Conservation (phyloP, 2,113 vertebrate genomes). For the Leptobrachium leishanense region DNA sequence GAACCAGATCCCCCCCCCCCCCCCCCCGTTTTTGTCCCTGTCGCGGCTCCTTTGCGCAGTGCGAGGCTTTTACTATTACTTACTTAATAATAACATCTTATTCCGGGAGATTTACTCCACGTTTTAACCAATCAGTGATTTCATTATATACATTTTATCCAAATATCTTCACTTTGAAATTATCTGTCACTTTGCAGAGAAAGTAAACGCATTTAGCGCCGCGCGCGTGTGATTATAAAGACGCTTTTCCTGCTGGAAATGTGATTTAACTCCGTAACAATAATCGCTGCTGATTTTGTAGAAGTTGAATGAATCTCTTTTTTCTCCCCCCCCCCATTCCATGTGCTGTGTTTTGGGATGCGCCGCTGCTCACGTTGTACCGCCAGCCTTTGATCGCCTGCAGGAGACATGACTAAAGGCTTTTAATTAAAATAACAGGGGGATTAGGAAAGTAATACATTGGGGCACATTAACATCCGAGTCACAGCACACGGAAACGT, state of each 20-base stretch:
- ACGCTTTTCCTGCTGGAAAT: conserved; percentile 61
- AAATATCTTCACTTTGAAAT: too few species aligned
- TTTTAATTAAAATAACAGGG: conserved; percentile 68
- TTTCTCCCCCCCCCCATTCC: conserved; percentile 23
- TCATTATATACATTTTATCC: too few species aligned
- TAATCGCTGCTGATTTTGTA: conserved; percentile 56
- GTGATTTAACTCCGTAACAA: conserved; percentile 66
- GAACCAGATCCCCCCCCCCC: too few species aligned
- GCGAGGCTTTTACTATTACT: too few species aligned
- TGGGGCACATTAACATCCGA: conserved; percentile 59
- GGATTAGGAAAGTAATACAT: conserved; percentile 55
- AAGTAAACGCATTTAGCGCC: neutral
- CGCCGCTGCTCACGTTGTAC: conserved; percentile 45
- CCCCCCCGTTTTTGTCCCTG: too few species aligned
- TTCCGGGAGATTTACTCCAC: too few species aligned
- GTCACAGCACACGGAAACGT: conserved; percentile 9
- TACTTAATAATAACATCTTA: too few species aligned
- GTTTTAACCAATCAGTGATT: too few species aligned
- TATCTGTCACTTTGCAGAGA: too few species aligned
- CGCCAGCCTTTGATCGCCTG: conserved; percentile 63
- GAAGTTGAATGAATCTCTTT: conserved; percentile 59
- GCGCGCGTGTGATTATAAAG: conserved; percentile 56
- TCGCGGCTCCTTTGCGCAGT: too few species aligned
- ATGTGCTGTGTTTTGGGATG: conserved; percentile 40
- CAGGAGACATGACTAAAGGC: conserved; percentile 64